phyloP scores from a whole-genome alignment of 1,140 invertebrate genomes.

The Tachypleus tridentatus region DNA sequence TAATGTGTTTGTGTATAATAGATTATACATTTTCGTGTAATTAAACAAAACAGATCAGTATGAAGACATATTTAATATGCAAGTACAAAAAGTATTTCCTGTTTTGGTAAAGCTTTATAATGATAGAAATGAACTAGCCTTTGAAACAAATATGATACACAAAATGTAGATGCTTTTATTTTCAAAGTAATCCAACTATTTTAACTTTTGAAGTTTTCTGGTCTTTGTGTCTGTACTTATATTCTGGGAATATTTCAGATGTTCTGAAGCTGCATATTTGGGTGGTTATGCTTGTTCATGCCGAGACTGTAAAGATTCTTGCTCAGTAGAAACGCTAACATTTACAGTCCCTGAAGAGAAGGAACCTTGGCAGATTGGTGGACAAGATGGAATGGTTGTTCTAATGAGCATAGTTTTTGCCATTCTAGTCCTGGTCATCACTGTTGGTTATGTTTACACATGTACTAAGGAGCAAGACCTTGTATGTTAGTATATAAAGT shows the following conservation, averaged over 20 bases:
- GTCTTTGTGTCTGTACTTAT: constrained; percentile 59
- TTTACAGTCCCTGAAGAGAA: constrained; percentile 48
- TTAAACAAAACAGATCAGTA: too few relatives aligned
- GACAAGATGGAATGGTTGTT: constrained; percentile 58
- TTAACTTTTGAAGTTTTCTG: constrained; percentile 9
- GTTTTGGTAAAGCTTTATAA: too few relatives aligned
- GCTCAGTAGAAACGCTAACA: constrained; percentile 41
- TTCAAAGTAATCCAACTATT: too few relatives aligned
- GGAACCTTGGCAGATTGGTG: constrained; percentile 52
- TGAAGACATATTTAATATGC: too few relatives aligned
- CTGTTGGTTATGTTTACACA: constrained; percentile 14
- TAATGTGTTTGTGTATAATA: too few relatives aligned
- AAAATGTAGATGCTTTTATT: too few relatives aligned
- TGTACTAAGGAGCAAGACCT: constrained; percentile 8
- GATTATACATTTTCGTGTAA: too few relatives aligned
- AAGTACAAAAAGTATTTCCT: too few relatives aligned
- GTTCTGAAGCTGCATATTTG: too few relatives aligned
- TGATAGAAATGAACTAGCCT: too few relatives aligned
- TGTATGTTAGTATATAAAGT: constrained; percentile 16
- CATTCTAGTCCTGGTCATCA: constrained; percentile 26
- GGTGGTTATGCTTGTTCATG: too few relatives aligned
- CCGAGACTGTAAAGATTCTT: constrained; percentile 63
- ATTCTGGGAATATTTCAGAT: constrained; percentile 29
- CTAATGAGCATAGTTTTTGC: constrained; percentile 61
- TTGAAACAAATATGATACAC: too few relatives aligned